These are phyloP conservation scores for Drosophila nigromelanica DNA, from an alignment of 1,140 invertebrate genomes.

Conservation along the genomic window DNA sequence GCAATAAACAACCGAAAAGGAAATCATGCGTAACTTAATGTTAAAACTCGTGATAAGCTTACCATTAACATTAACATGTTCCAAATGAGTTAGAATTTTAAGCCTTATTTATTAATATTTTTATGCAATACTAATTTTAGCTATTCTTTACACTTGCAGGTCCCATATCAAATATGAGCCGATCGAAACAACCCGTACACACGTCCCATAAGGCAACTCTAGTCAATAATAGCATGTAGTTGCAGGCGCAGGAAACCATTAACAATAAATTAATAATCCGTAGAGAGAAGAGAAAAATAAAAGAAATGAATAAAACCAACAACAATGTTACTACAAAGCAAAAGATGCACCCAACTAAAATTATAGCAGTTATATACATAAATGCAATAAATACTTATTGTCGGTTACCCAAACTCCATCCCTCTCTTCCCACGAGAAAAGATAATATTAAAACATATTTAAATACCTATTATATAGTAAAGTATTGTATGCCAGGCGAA, in stretches of 20 bases:
- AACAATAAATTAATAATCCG: conserved; percentile 47
- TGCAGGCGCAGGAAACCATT: conserved; percentile 61
- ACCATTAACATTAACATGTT: not conserved
- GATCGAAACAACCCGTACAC: conserved; percentile 46
- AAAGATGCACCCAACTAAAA: conserved; percentile 44
- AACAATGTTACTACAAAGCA: conserved; percentile 45
- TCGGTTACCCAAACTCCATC: conserved; percentile 44
- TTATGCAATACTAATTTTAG: not conserved
- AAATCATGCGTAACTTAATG: not conserved
- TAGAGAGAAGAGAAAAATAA: conserved; percentile 29
- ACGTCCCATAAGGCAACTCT: conserved; percentile 81
- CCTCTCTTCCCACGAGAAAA: conserved; percentile 22
- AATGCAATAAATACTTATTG: conserved; percentile 46
- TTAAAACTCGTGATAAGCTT: not conserved
- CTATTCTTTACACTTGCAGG: conserved; percentile 20
- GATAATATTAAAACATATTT: conserved; percentile 26
- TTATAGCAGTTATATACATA: conserved; percentile 46
- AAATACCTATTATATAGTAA: conserved; percentile 30
- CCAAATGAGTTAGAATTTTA: not conserved
- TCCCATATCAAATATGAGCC: conserved; percentile 64
- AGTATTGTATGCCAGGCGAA: conserved; percentile 18
- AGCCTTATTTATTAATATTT: not conserved
- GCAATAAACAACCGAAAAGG: not conserved
- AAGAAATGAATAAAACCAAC: conserved; percentile 25
- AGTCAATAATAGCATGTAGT: conserved; percentile 81